Base-by-base conservation (phyloP, 2,797 vertebrate genomes). In the Arnoldichthys spilopterus region DNA sequence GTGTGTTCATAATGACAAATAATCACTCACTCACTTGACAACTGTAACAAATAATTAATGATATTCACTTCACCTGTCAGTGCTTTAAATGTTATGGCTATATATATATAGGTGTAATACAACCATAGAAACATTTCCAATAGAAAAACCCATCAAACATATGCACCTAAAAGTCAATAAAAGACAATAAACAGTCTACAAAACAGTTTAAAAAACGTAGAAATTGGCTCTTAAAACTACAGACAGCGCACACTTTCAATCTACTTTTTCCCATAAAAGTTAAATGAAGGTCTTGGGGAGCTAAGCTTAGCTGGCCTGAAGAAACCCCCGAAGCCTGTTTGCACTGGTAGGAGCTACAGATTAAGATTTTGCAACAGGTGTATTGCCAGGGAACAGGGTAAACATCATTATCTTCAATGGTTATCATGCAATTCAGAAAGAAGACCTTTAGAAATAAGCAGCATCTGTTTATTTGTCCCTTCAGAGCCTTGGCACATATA, bases 381-480 rank as follows among this genome's bases (percentile, higher is more conserved):
- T 76, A 63, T 74, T 82, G 63, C 49, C 53, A 58, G 70, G 82
- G 82, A 87, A 78, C 80, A 74, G 83, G 80, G 84, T 88, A 89
- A 90, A 91, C 87, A 88, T 90, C 88, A 90, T 91, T 92, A 87
- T 84, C 78, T 79, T 78, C 76, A 82, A 64, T 82, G 75, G 79
- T 80, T 80, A 85, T 86, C 70, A 16, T 49, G 63, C 81, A 73
- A 81, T 70, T 77, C 64, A 11, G 79, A 78, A 72, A 81, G 67
- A 78, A 59, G 61, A 85, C 76, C 79, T 75, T 83, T 68, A 83
- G 84, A 90, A 84, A 87, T 87, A 84, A 90, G 90, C 83, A 85
- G 86, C 90, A 90, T 93, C 91, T 93, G 92, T 92, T 92, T 86
- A 88, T 70, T 68, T 85, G 82, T 84, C 84, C 82, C 77, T 82